Percentiles rank a stretch among this genome's conserved stretches.
Evolutionary conservation across 2,888 invertebrate genomes (phyloP).

Genomic region (Petrophora chlorosata): DNA sequence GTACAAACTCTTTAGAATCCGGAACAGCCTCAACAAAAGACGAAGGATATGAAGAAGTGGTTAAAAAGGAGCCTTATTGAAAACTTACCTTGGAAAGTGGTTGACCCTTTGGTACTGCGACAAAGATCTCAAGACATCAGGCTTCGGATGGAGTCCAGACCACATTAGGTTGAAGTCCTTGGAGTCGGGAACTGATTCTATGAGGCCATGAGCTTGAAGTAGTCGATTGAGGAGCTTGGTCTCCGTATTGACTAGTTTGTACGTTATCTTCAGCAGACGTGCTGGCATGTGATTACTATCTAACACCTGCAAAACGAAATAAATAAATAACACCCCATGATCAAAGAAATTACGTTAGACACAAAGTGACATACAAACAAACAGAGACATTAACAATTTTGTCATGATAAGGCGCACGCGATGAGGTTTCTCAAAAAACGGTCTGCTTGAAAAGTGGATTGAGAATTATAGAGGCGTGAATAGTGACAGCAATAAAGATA

Average conservation of each 20-base stretch:
- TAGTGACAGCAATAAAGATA: too few relatives aligned
- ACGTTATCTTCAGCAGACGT: constrained; percentile 88
- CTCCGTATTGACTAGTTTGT: constrained; percentile 92
- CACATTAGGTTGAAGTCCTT: constrained; percentile 94
- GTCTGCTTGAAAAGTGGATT: too few relatives aligned
- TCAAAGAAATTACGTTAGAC: too few relatives aligned
- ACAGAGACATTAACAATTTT: too few relatives aligned
- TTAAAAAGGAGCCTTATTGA: not conserved
- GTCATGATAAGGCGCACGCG: too few relatives aligned
- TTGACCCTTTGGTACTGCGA: constrained; percentile 96
- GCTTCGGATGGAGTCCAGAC: constrained; percentile 96
- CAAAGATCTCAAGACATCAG: constrained; percentile 91
- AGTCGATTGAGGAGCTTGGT: constrained; percentile 90
- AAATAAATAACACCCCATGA: too few relatives aligned
- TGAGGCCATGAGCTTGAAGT: constrained; percentile 90
- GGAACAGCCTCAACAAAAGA: not conserved
- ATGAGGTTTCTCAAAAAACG: too few relatives aligned
- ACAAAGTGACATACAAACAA: too few relatives aligned
- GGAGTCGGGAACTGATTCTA: constrained; percentile 83
- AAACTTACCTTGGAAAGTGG: constrained; percentile 93
- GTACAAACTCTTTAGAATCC: too few relatives aligned
- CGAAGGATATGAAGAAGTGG: too few relatives aligned
- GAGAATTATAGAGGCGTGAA: too few relatives aligned
- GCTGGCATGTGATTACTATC: constrained; percentile 86
- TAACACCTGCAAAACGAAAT: too few relatives aligned